Conservation (phyloP, 2,797 vertebrate genomes). For the Chelidonichthys spinosus region DNA sequence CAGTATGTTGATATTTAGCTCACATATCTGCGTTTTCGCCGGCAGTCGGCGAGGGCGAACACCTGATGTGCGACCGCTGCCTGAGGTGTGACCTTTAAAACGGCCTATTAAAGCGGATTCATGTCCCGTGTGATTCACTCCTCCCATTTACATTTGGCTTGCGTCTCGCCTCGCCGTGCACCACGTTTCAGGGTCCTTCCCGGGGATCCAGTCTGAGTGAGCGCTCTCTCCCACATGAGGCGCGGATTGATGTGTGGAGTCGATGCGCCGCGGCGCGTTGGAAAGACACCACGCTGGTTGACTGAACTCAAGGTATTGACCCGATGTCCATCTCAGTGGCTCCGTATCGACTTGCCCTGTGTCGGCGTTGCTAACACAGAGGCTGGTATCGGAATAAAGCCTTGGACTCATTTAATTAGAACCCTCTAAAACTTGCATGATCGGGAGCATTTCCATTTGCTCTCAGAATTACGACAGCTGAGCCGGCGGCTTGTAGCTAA, state of each 20-base stretch:
- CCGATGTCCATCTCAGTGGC: conserved; percentile 8
- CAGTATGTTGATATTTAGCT: neutral
- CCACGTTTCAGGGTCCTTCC: conserved; percentile 12
- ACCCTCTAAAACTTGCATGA: neutral
- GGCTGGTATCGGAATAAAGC: neutral
- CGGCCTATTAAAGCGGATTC: neutral
- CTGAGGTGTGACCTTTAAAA: neutral
- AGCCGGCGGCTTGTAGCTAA: too few relatives aligned
- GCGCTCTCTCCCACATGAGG: neutral
- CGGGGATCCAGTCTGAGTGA: conserved; percentile 1
- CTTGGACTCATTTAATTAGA: neutral
- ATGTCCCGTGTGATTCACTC: neutral
- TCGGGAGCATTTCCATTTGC: too few relatives aligned
- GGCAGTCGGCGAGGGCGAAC: neutral
- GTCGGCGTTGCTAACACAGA: neutral
- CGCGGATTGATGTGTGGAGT: conserved; percentile 27
- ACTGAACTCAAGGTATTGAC: conserved; percentile 48
- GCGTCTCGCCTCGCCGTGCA: neutral
- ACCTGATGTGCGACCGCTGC: neutral
- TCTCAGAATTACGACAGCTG: too few relatives aligned
- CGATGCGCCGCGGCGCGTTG: conserved; percentile 16
- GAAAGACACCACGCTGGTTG: conserved; percentile 15
- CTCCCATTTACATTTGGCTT: conserved; percentile 16
- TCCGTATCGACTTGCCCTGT: conserved; percentile 7
- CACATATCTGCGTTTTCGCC: neutral